Conservation (phyloP, 2,888 invertebrate species). For the Pasiphila rectangulata region DNA sequence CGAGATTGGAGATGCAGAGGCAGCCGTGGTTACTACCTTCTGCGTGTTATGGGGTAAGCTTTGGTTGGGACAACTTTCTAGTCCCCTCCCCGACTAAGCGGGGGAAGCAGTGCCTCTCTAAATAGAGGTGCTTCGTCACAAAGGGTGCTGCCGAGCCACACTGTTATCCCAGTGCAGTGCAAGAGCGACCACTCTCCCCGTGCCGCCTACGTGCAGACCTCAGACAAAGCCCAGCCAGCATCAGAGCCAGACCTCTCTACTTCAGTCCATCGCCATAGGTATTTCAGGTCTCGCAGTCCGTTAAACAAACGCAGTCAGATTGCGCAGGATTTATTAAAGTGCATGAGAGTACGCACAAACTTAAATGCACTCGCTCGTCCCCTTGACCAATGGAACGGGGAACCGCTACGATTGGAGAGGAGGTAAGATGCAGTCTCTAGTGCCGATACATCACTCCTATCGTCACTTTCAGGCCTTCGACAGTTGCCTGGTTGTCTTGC, state of each 20-base stretch:
- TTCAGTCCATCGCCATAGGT: neutral
- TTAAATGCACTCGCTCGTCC: neutral
- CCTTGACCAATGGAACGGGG: neutral
- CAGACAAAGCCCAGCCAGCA: neutral
- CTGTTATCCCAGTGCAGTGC: too few relatives aligned
- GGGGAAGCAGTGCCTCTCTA: too few relatives aligned
- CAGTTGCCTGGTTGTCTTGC: neutral
- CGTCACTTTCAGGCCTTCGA: neutral
- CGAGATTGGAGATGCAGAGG: neutral
- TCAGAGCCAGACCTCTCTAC: neutral
- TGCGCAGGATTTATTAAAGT: neutral
- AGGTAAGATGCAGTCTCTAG: neutral
- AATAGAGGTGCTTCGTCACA: too few relatives aligned
- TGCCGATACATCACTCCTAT: neutral
- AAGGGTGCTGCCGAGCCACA: too few relatives aligned
- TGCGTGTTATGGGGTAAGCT: too few relatives aligned
- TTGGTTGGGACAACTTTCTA: too few relatives aligned
- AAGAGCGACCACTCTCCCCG: too few relatives aligned
- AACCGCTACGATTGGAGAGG: neutral
- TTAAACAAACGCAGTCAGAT: neutral
- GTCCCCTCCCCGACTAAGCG: too few relatives aligned
- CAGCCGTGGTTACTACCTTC: too few relatives aligned
- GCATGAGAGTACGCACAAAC: neutral
- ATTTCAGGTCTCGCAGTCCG: neutral
- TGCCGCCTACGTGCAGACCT: neutral